Base-by-base conservation (phyloP, 2,113 vertebrate species). In the Pelvicachromis taeniatus region DNA sequence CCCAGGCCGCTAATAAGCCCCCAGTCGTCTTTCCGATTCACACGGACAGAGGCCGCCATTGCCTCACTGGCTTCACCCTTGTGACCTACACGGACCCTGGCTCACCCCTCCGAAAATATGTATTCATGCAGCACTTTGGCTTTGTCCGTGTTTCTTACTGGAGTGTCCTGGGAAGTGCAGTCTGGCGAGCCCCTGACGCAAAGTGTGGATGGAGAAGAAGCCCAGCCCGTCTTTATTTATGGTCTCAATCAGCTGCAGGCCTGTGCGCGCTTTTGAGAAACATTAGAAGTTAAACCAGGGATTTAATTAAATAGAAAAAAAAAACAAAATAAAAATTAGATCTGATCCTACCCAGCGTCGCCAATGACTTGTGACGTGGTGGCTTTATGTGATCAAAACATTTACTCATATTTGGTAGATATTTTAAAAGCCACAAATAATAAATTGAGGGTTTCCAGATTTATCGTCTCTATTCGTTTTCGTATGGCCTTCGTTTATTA, bases 1-100 rank as follows among this genome's bases (percentile, higher is more conserved):
- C 95, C 90, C 96, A 91, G 96, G 96, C 95, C 91, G 89, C 96
- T 98, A 98, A 98, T 98, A 98, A 98, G 97, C 97, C 97, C 95
- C 96, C 96, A 95, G 97, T 97, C 96, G 96, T 96, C 96, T 96
- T 93, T 96, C 96, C 93, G 94, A 97, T 97, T 97, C 97, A 97
- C 96, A 97, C 95, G 91, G 94, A 89, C 88, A 81, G 81, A 92
- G 90, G 87, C 91, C 82, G 70, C 82, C 86, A 54, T 81, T 90
- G 86, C 87, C 88, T 83, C 77, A 7, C 89, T 81, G 88, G 84
- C 80, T 86, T 85, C 88, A 87, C 83, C 87, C 87, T 85, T 77
- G 86, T 90, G 87, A 91, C 93, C 89, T 82, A 65, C 83, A 56
- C 86, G 77, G 85, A 92, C 86, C 90, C 85, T 83, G 83, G 38